Conservation (phyloP, 92 coral and sea anemone genomes). For the Parazoanthus swiftii region DNA sequence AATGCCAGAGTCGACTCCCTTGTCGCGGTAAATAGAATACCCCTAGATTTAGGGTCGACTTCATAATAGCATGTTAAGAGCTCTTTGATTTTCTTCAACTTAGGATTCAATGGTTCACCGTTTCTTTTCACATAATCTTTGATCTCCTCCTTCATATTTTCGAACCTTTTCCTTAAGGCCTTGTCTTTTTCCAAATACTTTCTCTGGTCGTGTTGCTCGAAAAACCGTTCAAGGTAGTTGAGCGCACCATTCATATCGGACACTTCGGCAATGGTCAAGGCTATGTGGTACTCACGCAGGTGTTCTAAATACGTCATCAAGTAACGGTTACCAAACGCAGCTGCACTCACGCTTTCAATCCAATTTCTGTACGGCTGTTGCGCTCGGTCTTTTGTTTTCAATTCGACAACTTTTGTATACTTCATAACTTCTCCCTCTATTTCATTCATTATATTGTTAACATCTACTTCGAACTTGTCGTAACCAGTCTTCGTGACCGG, state of each 20-base stretch:
- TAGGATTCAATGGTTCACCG: slow-evolving; percentile 77
- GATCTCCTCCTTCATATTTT: slow-evolving; percentile 36
- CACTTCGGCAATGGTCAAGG: slow-evolving; percentile 73
- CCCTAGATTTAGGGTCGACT: slow-evolving; percentile 53
- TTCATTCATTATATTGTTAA: slow-evolving; percentile 49
- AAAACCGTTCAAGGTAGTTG: slow-evolving; percentile 56
- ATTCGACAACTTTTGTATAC: not conserved
- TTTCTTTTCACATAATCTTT: slow-evolving; percentile 16
- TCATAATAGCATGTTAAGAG: slow-evolving; percentile 29
- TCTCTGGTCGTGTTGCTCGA: slow-evolving; percentile 47
- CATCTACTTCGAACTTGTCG: slow-evolving; percentile 55
- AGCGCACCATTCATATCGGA: slow-evolving; percentile 76
- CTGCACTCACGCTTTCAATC: slow-evolving; percentile 61
- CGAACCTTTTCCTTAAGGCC: slow-evolving; percentile 46
- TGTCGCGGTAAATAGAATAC: slow-evolving; percentile 84
- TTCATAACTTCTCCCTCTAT: slow-evolving; percentile 53
- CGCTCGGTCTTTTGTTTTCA: slow-evolving; percentile 19
- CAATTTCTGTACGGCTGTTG: slow-evolving; percentile 84
- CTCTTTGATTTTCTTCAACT: slow-evolving; percentile 58
- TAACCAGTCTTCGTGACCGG: slow-evolving; percentile 35
- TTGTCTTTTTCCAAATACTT: slow-evolving; percentile 49
- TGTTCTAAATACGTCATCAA: slow-evolving; percentile 78
- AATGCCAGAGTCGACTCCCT: slow-evolving; percentile 74
- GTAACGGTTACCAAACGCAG: slow-evolving; percentile 55
- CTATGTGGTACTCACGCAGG: slow-evolving; percentile 70